Base-by-base conservation (phyloP, 2,888 invertebrate genomes). In the Acronicta aceris region DNA sequence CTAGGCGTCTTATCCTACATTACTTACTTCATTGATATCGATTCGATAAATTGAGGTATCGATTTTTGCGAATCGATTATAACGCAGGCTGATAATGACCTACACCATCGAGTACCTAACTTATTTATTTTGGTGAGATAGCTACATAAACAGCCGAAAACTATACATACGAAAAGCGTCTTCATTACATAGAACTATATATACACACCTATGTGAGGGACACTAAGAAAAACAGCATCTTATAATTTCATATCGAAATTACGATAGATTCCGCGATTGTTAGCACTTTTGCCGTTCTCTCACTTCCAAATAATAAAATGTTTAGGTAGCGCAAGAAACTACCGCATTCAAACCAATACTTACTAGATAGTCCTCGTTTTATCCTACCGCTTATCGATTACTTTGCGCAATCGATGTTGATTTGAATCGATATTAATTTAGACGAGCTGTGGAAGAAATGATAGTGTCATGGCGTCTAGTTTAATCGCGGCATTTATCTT, bases 381-480 rank as follows among this genome's bases (percentile, higher is more conserved):
- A 38, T 65, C 72, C 53, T 57, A 66, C 67, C 38, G 71, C 48
- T 70, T 9, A 69, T 70, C 64, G 75, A 70, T 78, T 72, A 76
- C 63, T 59, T 51, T 57, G 54, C 47, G 52, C 63, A 72, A 76
- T 76, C 61, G 63, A 78, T 65, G 52, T 68, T 59, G 57, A 68
- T 68, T 61, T 50, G 46, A 79, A 65, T 62, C 60, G 63, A 75
- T 74, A 74, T 75, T 54, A 21, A 74, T 69, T 69, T 46, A 57
- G 43, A 38, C 47, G 58, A 73, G 58, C 48, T 58, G 55, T 49
- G 49, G 51, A 63, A 56, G 56, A 53, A 48, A 59, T 68, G 60
- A 49, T 59, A 68, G 60, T 57, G 56, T 59, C 58, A 53, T 15
- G 40, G 59, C 49, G 49, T 43, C 62, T 45, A 25, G 48, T 38